Evolutionary conservation across 2,888 invertebrate genomes (phyloP).

Genomic region (Chrysina gloriosa): DNA sequence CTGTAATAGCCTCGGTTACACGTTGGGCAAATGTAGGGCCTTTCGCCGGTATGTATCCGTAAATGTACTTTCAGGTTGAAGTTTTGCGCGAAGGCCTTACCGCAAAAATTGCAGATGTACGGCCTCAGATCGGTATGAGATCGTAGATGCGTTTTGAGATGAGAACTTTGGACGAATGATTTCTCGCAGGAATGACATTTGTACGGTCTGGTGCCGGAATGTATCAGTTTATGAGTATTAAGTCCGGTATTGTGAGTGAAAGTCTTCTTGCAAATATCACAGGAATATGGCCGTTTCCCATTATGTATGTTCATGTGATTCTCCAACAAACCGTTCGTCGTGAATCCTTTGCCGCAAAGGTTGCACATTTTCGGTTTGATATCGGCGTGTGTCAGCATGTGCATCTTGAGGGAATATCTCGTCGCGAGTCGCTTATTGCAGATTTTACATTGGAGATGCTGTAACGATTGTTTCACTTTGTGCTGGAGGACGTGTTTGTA

Average conservation of each 20-base stretch:
- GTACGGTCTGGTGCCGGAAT: background rate
- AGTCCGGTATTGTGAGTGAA: background rate
- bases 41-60: too few species aligned
- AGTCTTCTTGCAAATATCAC: too few species aligned
- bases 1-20: slow-evolving; percentile 42
- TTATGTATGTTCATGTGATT: slow-evolving; percentile 2
- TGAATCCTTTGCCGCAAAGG: slow-evolving; percentile 15
- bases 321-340: slow-evolving; percentile 1
- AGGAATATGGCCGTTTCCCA: background rate
- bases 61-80: slow-evolving; percentile 41
- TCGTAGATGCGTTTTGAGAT: background rate
- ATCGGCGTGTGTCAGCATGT: slow-evolving; percentile 5
- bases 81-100: slow-evolving; percentile 24
- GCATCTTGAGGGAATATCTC: background rate
- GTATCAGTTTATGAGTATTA: slow-evolving; percentile 9
- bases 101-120: slow-evolving; percentile 23
- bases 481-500: slow-evolving; percentile 2
- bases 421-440: slow-evolving; percentile 11
- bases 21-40: slow-evolving; percentile 40
- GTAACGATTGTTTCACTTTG: background rate
- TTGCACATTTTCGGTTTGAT: background rate
- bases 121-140: slow-evolving; percentile 3
- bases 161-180: background rate
- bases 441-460: background rate
- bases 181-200: slow-evolving; percentile 1